Base-by-base conservation (phyloP, 2,888 invertebrate genomes). In the Campoplex capitator region DNA sequence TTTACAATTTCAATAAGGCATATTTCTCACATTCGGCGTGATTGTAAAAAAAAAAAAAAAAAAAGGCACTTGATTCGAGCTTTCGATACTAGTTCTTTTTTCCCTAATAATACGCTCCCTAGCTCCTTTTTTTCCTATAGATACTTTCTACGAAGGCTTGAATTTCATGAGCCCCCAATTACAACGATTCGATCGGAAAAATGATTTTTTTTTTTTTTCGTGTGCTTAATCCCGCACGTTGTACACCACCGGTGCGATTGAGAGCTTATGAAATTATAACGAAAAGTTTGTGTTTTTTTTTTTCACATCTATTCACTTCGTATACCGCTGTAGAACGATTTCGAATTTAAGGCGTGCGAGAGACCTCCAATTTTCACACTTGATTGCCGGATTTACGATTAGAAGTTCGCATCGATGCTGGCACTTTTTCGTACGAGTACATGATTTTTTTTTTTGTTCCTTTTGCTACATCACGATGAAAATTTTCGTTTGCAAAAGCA, bases 41-140 rank as follows among this genome's bases (percentile, higher is more conserved):
- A 90, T 92, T 91, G 91, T 90, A 92, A 92, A 90, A 23, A 23
- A 23, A 70, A 81, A 81, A 81, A 23, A 23, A 23, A 23, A 67
- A 81, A 67, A 93, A 93, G 93, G 93, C 93, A 93, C 93, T 92
- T 91, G 79, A 89, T 91, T 91, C 83, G 56, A 88, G 79, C 86
- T 81, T 83, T 86, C 58, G 67, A 67, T 70, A 78, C 62, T 74
- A 65, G 67, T 80, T 65, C 78, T 51, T 45, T 51, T 80, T 85
- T 67, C 83, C 76, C 85, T 84, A 77, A 28, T 56, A 58, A 54
- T 73, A 58, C 62, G 73, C 68, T 77, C 45, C 42, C 75, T 65
- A 68, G 42, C 58, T 81, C 54, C 56, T 68, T 62, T 54, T 45
- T 73, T 84, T 87, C 42, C 67, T 58, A 35, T 48, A n/a, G 45